Evolutionary conservation across 2,113 vertebrate species (phyloP).

Genomic region (Pseudopodoces humilis): DNA sequence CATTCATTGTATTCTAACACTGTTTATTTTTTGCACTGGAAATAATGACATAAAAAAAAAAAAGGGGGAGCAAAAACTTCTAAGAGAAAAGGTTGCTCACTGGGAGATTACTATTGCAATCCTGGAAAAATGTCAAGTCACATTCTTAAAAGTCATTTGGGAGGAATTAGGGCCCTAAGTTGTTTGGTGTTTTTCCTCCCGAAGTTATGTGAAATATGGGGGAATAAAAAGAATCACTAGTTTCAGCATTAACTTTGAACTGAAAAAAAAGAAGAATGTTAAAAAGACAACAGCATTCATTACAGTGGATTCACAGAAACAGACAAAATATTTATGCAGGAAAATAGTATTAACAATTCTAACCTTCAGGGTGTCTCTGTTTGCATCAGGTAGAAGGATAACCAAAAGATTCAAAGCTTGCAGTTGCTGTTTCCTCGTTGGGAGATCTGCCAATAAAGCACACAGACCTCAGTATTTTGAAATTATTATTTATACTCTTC

Average conservation of each 20-base stretch:
- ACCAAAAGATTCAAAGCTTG: conserved; percentile 95
- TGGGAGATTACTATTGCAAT: neutral
- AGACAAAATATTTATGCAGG: neutral
- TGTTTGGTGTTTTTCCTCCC: neutral
- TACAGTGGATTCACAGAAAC: neutral
- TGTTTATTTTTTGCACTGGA: neutral
- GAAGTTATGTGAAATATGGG: neutral
- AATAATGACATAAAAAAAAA: neutral
- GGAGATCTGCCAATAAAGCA: conserved; percentile 82
- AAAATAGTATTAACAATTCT: conserved; percentile 4
- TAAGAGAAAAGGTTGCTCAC: neutral
- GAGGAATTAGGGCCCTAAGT: neutral
- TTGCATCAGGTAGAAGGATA: conserved; percentile 89
- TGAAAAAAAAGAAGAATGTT: neutral
- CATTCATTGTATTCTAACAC: neutral
- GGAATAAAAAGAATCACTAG: neutral
- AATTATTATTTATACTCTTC: neutral
- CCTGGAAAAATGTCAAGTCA: neutral
- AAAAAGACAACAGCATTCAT: neutral
- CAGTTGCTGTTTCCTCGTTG: conserved; percentile 87
- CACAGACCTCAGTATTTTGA: neutral
- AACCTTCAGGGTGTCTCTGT: conserved; percentile 93
- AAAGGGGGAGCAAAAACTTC: neutral
- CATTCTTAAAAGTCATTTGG: conserved; percentile 8
- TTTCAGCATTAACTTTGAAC: neutral